A percentile compares a stretch with the other conserved stretches of the same genome.
phyloP scores from a whole-genome alignment of 2,888 invertebrate genomes.

The Temnothorax unifasciatus region DNA sequence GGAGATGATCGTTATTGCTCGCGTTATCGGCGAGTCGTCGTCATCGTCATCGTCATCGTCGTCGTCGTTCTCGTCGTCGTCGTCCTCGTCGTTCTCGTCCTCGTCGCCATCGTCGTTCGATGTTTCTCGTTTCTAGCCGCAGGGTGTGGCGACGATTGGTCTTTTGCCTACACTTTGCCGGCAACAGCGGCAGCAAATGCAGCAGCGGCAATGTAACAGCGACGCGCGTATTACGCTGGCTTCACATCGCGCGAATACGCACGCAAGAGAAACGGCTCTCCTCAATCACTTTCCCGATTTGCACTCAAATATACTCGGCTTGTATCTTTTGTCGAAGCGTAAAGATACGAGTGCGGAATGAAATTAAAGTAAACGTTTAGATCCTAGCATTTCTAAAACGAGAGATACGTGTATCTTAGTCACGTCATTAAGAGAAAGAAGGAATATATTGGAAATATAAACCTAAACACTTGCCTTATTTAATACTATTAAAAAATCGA shows the following conservation, averaged over 20 bases:
- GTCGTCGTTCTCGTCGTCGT: neutral
- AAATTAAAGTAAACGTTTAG: neutral
- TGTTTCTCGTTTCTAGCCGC: slow-evolving; percentile 60
- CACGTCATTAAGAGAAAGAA: neutral
- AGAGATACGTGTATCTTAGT: neutral
- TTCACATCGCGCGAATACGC: slow-evolving; percentile 4
- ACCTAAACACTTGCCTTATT: neutral
- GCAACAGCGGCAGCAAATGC: slow-evolving; percentile 50
- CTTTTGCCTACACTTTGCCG: slow-evolving; percentile 70
- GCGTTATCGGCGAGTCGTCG: slow-evolving; percentile 34
- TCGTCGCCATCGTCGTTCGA: slow-evolving; percentile 11
- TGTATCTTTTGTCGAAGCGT: neutral
- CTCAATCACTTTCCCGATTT: slow-evolving; percentile 10
- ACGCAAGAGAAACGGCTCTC: neutral
- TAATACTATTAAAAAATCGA: neutral
- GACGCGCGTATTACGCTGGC: slow-evolving; percentile 30
- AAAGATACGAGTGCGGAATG: neutral
- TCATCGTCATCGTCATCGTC: neutral
- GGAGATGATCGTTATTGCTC: slow-evolving; percentile 26
- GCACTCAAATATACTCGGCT: neutral
- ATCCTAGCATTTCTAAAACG: neutral
- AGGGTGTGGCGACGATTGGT: slow-evolving; percentile 72
- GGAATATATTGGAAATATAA: neutral
- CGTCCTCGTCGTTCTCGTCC: neutral
- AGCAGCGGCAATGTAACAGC: slow-evolving; percentile 47